Evolutionary conservation across 2,888 invertebrate genomes (phyloP).

Genomic region (Dastarcus helophoroides): DNA sequence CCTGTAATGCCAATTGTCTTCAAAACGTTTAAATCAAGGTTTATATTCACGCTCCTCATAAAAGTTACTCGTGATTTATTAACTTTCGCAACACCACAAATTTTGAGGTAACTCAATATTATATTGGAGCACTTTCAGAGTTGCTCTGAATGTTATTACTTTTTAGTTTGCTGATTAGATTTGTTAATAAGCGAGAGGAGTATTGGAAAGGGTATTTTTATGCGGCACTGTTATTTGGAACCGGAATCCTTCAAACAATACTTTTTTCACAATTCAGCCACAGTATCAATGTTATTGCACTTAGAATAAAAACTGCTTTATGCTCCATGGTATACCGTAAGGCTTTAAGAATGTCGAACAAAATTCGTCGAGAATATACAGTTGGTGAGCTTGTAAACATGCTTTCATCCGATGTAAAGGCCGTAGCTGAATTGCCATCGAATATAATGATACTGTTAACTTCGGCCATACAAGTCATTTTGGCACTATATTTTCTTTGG

Average conservation of each 20-base stretch:
- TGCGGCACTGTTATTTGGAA: slow-evolving; percentile 40
- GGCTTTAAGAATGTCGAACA: slow-evolving; percentile 33
- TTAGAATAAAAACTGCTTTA: slow-evolving; percentile 43
- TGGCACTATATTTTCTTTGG: slow-evolving; percentile 43
- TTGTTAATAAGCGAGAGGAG: slow-evolving; percentile 27
- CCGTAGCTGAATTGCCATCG: slow-evolving; percentile 36
- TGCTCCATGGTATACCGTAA: slow-evolving; percentile 46
- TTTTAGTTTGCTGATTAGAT: slow-evolving; percentile 27
- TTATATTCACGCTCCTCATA: slow-evolving; percentile 38
- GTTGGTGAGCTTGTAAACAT: slow-evolving; percentile 42
- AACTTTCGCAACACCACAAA: slow-evolving; percentile 44
- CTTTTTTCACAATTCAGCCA: slow-evolving; percentile 45
- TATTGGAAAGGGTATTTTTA: slow-evolving; percentile 48
- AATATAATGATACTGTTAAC: slow-evolving; percentile 41
- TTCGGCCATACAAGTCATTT: slow-evolving; percentile 41
- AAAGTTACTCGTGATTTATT: slow-evolving; percentile 41
- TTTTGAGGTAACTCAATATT: slow-evolving; percentile 46
- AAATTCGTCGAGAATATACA: slow-evolving; percentile 34
- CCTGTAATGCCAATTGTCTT: slow-evolving; percentile 39
- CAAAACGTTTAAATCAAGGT: slow-evolving; percentile 39
- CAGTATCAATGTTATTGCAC: slow-evolving; percentile 41
- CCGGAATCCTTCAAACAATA: slow-evolving; percentile 41
- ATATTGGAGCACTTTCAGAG: too few relatives aligned
- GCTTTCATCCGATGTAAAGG: slow-evolving; percentile 41
- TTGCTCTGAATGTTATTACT: not conserved